phyloP scores from a whole-genome alignment of 2,797 vertebrate species.

The Phyllotis vaccarum region DNA sequence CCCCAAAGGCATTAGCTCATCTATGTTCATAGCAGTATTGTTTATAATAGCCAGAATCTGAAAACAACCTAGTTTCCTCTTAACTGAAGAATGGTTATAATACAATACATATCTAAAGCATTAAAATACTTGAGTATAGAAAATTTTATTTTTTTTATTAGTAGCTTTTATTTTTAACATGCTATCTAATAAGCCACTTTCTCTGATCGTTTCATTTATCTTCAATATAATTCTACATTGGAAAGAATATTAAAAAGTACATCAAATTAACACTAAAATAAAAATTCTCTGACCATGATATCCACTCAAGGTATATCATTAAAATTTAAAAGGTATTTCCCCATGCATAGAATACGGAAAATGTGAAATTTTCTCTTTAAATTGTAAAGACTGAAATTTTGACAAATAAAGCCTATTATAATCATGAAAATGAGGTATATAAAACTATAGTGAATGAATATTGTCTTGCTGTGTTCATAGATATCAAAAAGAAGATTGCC shows the following conservation, averaged over 20 bases:
- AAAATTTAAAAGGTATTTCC: background rate
- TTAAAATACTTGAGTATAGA: background rate
- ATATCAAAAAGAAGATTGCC: background rate
- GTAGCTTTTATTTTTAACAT: conserved; percentile 67
- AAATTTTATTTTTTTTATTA: background rate
- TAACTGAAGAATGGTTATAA: too few species aligned
- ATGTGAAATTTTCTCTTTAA: background rate
- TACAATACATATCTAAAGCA: background rate
- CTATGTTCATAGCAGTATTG: too few species aligned
- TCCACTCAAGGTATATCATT: background rate
- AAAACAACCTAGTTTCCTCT: too few species aligned
- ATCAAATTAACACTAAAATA: conserved; percentile 66
- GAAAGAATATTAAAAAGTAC: conserved; percentile 60
- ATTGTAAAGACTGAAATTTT: background rate
- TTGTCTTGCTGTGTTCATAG: background rate
- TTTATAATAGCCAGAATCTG: too few species aligned
- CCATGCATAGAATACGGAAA: background rate
- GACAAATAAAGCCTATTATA: background rate
- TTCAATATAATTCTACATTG: background rate
- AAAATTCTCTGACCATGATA: conserved; percentile 33
- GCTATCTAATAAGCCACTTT: conserved; percentile 73
- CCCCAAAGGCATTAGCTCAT: too few species aligned
- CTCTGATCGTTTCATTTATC: conserved; percentile 17
- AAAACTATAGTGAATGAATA: background rate
- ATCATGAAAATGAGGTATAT: background rate